Percentiles rank a stretch among this genome's conserved stretches.
Conservation (phyloP, 2,888 invertebrate species). For the Apocheima hispidaria region DNA sequence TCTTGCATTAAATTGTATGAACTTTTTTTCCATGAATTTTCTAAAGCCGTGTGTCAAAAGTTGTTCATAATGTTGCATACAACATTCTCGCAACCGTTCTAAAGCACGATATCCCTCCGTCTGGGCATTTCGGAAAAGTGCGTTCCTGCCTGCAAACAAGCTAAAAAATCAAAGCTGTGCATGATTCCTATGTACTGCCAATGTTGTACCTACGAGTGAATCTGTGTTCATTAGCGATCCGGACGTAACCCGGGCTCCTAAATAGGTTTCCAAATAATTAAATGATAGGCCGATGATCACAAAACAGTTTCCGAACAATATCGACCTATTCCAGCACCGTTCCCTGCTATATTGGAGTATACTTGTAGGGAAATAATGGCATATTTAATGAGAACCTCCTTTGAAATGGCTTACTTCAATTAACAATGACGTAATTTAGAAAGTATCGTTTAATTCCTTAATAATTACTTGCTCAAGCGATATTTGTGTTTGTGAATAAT, state of each 20-base stretch:
- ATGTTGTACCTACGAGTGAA: slow-evolving; percentile 1
- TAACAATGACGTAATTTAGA: not conserved
- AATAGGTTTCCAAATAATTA: slow-evolving; percentile 61
- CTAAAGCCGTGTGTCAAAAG: no score
- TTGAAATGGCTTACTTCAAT: slow-evolving; percentile 5
- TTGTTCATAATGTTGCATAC: no score
- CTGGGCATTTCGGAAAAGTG: no score
- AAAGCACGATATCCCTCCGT: no score
- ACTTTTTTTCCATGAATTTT: no score
- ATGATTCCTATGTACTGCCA: not conserved
- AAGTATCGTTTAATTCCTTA: not conserved
- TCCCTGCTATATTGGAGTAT: slow-evolving; percentile 58
- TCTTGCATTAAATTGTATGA: no score
- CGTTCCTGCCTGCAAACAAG: not conserved
- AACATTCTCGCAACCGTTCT: no score
- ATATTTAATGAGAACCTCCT: slow-evolving; percentile 15
- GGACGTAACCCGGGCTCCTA: slow-evolving; percentile 39
- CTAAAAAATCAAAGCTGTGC: no score
- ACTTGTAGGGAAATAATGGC: slow-evolving; percentile 47
- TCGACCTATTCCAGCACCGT: slow-evolving; percentile 61
- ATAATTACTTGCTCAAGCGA: not conserved
- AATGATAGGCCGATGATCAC: slow-evolving; percentile 69
- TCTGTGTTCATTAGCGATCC: slow-evolving; percentile 20
- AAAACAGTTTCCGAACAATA: slow-evolving; percentile 73
- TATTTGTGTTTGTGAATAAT: no score